Evolutionary conservation across 1,140 invertebrate genomes (phyloP).

Genomic region (Ectropis grisescens): DNA sequence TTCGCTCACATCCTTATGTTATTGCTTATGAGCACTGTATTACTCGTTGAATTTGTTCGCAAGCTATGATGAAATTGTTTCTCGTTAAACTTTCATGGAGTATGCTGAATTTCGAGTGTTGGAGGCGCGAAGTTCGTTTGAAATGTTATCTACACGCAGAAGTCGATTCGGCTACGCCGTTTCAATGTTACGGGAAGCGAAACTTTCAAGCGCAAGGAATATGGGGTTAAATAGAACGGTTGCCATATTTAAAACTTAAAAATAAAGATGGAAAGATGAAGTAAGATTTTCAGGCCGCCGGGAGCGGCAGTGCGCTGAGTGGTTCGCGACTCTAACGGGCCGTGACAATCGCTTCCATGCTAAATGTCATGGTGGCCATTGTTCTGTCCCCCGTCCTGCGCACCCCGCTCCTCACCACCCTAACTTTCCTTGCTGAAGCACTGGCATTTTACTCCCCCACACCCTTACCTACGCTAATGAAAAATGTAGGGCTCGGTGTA

Average conservation of each 20-base stretch:
- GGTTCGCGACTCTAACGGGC: constrained; percentile 47
- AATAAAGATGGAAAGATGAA: too few relatives aligned
- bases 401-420: constrained; percentile 23
- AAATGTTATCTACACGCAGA: too few relatives aligned
- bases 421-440: constrained; percentile 27
- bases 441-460: constrained; percentile 45
- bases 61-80: constrained; percentile 3
- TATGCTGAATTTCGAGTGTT: too few relatives aligned
- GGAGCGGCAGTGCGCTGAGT: constrained; percentile 41
- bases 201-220: too few relatives aligned
- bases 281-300: too few relatives aligned
- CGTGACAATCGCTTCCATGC: constrained; percentile 64
- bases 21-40: constrained; percentile 19
- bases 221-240: too few relatives aligned
- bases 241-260: too few relatives aligned
- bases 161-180: too few relatives aligned
- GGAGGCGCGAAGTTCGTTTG: too few relatives aligned
- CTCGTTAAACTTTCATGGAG: too few relatives aligned
- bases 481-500: constrained; percentile 33
- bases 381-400: constrained; percentile 44
- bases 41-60: constrained; percentile 8
- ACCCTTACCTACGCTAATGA: constrained; percentile 40
- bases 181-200: too few relatives aligned
- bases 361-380: constrained; percentile 68
- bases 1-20: constrained; percentile 20